phyloP scores from a whole-genome alignment of 2,888 invertebrate species.

The Amphipoea oculea region DNA sequence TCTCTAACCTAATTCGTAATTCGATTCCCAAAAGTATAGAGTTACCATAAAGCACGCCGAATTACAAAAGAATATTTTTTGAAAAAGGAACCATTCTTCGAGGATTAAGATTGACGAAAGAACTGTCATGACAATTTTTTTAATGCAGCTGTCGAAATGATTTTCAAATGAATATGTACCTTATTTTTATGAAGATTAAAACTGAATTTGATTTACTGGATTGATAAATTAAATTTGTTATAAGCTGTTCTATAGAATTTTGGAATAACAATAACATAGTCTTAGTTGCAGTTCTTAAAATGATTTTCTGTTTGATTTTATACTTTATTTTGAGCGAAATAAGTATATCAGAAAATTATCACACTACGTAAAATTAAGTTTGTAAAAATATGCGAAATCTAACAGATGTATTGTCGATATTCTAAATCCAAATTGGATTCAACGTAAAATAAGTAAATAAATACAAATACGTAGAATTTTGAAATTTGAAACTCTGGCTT shows the following conservation, averaged over 20 bases:
- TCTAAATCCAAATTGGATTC: slow-evolving; percentile 58
- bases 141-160: not conserved
- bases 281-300: not conserved
- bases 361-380: not conserved
- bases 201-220: not conserved
- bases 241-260: slow-evolving; percentile 50
- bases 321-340: accelerated
- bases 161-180: not conserved
- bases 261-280: slow-evolving; percentile 18
- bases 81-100: slow-evolving; percentile 55
- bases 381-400: slow-evolving; percentile 57
- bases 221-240: not conserved
- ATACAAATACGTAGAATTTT: slow-evolving; percentile 51
- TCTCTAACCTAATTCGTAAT: slow-evolving; percentile 58
- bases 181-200: not conserved
- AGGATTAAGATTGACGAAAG: slow-evolving; percentile 59
- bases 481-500: slow-evolving; percentile 53
- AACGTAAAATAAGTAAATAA: slow-evolving; percentile 45
- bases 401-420: slow-evolving; percentile 61
- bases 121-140: slow-evolving; percentile 23
- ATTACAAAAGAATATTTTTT: slow-evolving; percentile 55
- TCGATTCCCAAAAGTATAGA: slow-evolving; percentile 61
- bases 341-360: not conserved
- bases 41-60: slow-evolving; percentile 61
- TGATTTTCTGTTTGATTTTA: slow-evolving; percentile 5